Evolutionary conservation across 2,888 invertebrate genomes (phyloP), one percentile per base, ranked within the genome.

Genomic region (Anaspis maculata): DNA sequence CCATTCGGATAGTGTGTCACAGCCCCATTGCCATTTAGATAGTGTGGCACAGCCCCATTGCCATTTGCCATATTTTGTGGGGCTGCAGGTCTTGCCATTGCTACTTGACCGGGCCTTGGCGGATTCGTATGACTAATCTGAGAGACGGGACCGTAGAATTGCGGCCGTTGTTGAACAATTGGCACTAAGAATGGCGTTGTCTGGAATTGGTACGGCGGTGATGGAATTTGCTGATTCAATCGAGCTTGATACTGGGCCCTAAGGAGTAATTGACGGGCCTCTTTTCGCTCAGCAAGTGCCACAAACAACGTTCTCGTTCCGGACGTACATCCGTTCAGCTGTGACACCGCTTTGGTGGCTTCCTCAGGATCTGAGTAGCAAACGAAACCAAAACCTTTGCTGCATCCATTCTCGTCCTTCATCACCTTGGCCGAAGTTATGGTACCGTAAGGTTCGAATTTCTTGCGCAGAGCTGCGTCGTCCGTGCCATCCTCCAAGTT

Each of bases 371-470:
- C 84, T 37, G 91, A 91, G 65, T 98, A 98, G 71, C 98, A 98
- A 13, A 99, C 98, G 67, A 98, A 98, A 19, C 98, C 98, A 67
- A 99, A 99, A 36, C 98, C 98, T 67, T 89, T 90, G 61, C 88
- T 88, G 45, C 90, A 82, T 3, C 89, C 89, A n/a, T n/a, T n/a
- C 61, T 90, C 90, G 62, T 94, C 94, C 65, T 87, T 74, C 94
- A 95, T 95, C 1, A 94, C 87, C 78, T 97, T 97, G 10, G 97
- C 97, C 44, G 95, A 95, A 31, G 97, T 97, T 46, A 99, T 98
- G 10, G 92, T 94, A 33, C 98, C 98, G 65, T 90, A 98, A 32
- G 84, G 79, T 38, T 88, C 79, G 70, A 99, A 99, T 68, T 95
- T 94, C 58, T 92, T 89, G 29, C 95, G 81, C 32, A 99, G 76